These are phyloP conservation scores for Arenaria interpres DNA, from an alignment of 2,113 vertebrate species.

Conservation along the genomic window DNA sequence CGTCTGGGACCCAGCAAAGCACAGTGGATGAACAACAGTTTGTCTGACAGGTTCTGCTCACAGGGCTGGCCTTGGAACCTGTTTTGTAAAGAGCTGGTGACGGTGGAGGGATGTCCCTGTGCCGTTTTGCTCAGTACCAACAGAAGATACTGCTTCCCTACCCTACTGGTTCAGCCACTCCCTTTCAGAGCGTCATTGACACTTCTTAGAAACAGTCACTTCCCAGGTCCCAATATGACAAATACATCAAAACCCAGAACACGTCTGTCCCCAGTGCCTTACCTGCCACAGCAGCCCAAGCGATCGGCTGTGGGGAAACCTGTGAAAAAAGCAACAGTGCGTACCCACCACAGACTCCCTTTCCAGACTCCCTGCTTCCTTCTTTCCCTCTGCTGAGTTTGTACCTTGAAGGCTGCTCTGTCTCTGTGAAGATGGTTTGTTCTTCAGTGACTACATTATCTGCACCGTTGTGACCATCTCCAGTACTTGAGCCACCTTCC, in stretches of 20 bases:
- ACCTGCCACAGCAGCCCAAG: neutral
- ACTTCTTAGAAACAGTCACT: neutral
- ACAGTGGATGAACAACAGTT: neutral
- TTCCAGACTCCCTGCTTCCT: neutral
- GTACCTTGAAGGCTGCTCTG: neutral
- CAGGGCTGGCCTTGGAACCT: neutral
- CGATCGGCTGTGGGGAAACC: neutral
- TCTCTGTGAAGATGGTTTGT: neutral
- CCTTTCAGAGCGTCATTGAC: neutral
- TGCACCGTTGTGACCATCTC: neutral
- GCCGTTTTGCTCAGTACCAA: neutral
- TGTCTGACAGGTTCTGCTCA: neutral
- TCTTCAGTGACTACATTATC: neutral
- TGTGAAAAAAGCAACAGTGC: neutral
- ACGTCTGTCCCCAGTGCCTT: fast-evolving
- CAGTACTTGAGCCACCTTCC: neutral
- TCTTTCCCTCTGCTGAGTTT: neutral
- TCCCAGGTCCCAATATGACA: neutral
- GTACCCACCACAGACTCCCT: neutral
- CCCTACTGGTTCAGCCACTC: neutral
- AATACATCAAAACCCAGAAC: neutral
- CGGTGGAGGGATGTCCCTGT: neutral
- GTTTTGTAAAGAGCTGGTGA: neutral
- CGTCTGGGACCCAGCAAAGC: neutral
- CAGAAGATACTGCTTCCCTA: neutral